These are phyloP conservation scores for Etheostoma perlongum DNA, from an alignment of 2,797 vertebrate genomes.

Conservation along the genomic window DNA sequence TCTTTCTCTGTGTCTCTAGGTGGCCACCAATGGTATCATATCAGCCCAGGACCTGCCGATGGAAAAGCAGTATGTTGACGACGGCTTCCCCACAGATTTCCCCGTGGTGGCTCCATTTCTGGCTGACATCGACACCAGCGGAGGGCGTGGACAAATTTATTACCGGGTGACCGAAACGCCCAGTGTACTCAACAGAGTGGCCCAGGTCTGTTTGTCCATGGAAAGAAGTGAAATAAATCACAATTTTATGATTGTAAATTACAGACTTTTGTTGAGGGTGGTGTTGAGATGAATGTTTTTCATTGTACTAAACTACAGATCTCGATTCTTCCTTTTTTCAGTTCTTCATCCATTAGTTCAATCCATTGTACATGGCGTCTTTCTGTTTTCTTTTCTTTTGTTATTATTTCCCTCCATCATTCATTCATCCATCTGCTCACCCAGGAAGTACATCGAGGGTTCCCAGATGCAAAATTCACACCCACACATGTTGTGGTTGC, in stretches of 20 bases:
- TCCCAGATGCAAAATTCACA: conserved; percentile 84
- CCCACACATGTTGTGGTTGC: conserved; percentile 89
- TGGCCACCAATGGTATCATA: conserved; percentile 98
- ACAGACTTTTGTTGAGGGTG: neutral
- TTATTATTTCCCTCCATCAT: neutral
- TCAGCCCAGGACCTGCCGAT: conserved; percentile 95
- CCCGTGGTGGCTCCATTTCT: conserved; percentile 94
- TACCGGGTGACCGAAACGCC: conserved; percentile 90
- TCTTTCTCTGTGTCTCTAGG: conserved; percentile 78
- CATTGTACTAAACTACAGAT: conserved; percentile 15
- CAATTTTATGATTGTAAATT: neutral
- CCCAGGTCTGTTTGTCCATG: conserved; percentile 57
- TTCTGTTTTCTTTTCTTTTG: conserved; percentile 2
- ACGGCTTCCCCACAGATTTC: conserved; percentile 95
- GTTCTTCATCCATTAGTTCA: conserved; percentile 61
- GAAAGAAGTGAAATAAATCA: neutral
- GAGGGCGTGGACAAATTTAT: conserved; percentile 88
- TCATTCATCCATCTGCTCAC: conserved; percentile 56
- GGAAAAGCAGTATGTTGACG: conserved; percentile 97
- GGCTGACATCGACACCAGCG: conserved; percentile 94
- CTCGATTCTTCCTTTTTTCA: conserved; percentile 44
- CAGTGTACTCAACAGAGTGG: conserved; percentile 81
- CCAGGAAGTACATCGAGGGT: conserved; percentile 87
- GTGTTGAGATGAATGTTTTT: neutral
- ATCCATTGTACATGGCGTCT: conserved; percentile 30